Evolutionary conservation across 1,140 invertebrate genomes (phyloP), one percentile per base, ranked within the genome.

Genomic region (Drosophila tristis): DNA sequence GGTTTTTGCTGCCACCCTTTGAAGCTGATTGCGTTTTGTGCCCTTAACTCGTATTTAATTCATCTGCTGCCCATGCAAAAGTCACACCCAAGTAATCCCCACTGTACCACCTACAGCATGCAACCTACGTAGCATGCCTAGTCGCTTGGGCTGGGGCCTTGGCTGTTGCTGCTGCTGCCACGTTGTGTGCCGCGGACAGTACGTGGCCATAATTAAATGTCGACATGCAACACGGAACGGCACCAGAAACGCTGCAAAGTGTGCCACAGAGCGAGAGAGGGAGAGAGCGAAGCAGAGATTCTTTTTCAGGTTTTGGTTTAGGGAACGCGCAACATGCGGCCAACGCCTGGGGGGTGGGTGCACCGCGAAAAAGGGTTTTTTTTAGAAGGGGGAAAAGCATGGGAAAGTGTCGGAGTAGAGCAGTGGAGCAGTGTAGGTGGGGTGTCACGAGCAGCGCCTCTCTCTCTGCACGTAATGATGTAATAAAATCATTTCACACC

Each of bases 401-500:
- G 29, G 35, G 8, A 31, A 31, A 66, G 64, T 65, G 48, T 31
- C 3, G 31, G 8, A 9, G 31, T 31, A 16, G 25, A 6, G 35
- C 62, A 8, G 35, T 65, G 55, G 51, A 39, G 4, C 11, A 39
- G 35, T 16, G 16, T 0, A 16, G 16, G 16, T 16, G 16, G 16
- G 16, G 16, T 16, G 16, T 16, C 16, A 16, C 16, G 16, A 39
- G 11, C 13, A 39, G 35, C 35, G 2, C 49, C 35, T 39, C 35
- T 39, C 11, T 13, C 31, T 62, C 78, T 86, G 87, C 80, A 87
- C 79, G 82, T 90, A 90, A 90, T 90, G 87, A 90, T 90, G 87
- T 90, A 90, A 90, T 90, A 90, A 90, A 90, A 90, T 90, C 87
- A 90, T 90, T 90, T 90, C 87, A 90, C 87, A 90, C 87, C 87